Evolutionary conservation across 2,113 vertebrate genomes (phyloP), one percentile per base, ranked within the genome.

Genomic region (Anhinga anhinga): DNA sequence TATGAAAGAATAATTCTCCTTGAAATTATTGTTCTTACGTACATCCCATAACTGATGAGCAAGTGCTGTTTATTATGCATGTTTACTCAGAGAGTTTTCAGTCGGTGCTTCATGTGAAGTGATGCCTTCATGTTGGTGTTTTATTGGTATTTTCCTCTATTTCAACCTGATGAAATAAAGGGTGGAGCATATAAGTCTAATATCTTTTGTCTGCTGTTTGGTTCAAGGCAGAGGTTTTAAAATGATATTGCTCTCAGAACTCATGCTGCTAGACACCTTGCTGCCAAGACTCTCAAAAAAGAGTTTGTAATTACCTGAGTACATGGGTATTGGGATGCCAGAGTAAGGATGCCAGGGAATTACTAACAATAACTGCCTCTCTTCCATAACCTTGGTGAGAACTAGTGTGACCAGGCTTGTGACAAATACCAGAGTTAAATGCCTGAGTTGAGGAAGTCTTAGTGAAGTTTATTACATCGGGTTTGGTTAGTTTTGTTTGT

Each of bases 111-210:
- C 10, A 0, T 34, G 4, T 73, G 53, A 15, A 42, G 42, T 30
- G 26, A 42, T 5, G 2, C 5, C 13, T 23, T 7, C 2, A 3
- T 19, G 15, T 18, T 1, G 0, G 4, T 38, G 13, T 6, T 81
- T 16, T 69, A 36, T 36, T 3, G 1, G 7, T 34, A 9, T 40
- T 73, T 38, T 73, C 13, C 5, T 44, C 58, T 50, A 6, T 73
- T 79, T 62, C 27, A 44, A 16, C 5, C 5, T 21, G 62, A 25
- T 55, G 30, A 72, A 72, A 36, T 23, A 36, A 67, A 69, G 4
- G 3, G 4, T 38, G 30, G 13, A 63, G 4, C 26, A 50, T 32
- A 71, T 22, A 14, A 49, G 3, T 20, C 10, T 23, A 32, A 44
- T 11, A 22, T 17, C 1, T 29, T 82, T 58, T 14, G 4, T 72